Percentiles rank a stretch among this genome's conserved stretches.
These are phyloP conservation scores for Octopus bimaculoides DNA, from an alignment of 1,140 invertebrate species.

Conservation along the genomic window DNA sequence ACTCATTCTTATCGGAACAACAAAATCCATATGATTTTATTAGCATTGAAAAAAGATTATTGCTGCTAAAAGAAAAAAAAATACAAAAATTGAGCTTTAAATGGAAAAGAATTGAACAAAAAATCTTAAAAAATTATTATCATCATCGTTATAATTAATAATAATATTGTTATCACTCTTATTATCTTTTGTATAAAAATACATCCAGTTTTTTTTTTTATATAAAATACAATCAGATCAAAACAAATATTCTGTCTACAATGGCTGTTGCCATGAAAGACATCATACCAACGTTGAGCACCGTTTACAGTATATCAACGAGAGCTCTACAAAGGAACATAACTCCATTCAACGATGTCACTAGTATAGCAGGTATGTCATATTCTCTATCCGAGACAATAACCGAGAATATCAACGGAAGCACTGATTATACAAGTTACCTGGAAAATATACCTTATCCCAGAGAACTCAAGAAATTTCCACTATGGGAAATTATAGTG, in stretches of 20 bases:
- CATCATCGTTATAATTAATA: background rate
- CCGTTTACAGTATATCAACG: background rate
- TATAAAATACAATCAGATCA: background rate
- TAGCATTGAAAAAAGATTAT: too few relatives aligned
- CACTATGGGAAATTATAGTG: constrained; percentile 41
- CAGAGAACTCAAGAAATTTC: constrained; percentile 20
- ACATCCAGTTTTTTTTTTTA: background rate
- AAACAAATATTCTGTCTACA: background rate
- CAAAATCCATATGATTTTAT: too few relatives aligned
- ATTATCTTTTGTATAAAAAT: background rate
- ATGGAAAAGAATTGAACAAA: background rate
- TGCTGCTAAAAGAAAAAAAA: too few relatives aligned
- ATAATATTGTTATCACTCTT: background rate
- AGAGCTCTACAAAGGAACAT: background rate
- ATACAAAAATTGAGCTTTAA: background rate
- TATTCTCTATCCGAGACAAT: background rate
- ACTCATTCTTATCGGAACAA: too few relatives aligned
- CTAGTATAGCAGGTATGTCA: background rate
- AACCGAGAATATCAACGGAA: background rate
- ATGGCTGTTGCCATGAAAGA: background rate
- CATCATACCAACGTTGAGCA: background rate
- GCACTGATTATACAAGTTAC: background rate
- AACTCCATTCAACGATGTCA: background rate
- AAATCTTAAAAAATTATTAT: background rate
- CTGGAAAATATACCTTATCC: constrained; percentile 25